Percentiles rank a stretch among this genome's conserved stretches.
These are phyloP conservation scores for Phyllotreta striolata DNA, from an alignment of 2,888 invertebrate species.

Conservation along the genomic window DNA sequence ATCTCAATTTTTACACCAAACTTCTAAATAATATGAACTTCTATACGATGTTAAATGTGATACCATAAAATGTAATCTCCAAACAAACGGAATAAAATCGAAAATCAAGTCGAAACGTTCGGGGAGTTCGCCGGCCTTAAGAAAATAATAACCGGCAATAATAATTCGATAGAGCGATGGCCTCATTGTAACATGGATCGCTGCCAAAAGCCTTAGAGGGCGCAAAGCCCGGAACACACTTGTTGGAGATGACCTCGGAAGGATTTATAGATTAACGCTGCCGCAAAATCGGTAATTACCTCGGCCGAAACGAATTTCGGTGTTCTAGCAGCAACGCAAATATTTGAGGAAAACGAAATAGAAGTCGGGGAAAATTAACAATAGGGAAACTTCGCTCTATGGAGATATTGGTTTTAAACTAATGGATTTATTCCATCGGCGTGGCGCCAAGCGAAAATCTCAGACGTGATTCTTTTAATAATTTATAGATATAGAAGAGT, in stretches of 20 bases:
- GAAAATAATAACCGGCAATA: constrained; percentile 9
- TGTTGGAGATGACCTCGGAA: constrained; percentile 34
- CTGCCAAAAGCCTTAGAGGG: constrained; percentile 27
- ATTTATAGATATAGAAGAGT: no score
- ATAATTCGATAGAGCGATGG: constrained; percentile 12
- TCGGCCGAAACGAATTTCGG: constrained; percentile 25
- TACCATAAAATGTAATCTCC: no score
- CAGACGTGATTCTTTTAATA: neutral
- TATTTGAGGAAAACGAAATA: constrained; percentile 12
- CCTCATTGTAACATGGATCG: constrained; percentile 30
- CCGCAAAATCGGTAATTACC: constrained; percentile 35
- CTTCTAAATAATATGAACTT: no score
- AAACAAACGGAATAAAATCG: no score
- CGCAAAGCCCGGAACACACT: constrained; percentile 31
- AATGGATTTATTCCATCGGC: constrained; percentile 5
- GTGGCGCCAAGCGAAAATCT: neutral
- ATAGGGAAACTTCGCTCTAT: neutral
- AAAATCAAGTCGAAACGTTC: no score
- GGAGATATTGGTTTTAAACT: constrained; percentile 6
- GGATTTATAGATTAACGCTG: constrained; percentile 35
- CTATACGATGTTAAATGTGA: no score
- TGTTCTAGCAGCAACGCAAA: constrained; percentile 13
- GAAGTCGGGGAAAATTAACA: constrained; percentile 6
- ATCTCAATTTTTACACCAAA: no score
- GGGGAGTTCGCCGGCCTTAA: neutral